These are phyloP conservation scores for Drosophila cracens DNA, from an alignment of 2,888 invertebrate species.

Conservation along the genomic window DNA sequence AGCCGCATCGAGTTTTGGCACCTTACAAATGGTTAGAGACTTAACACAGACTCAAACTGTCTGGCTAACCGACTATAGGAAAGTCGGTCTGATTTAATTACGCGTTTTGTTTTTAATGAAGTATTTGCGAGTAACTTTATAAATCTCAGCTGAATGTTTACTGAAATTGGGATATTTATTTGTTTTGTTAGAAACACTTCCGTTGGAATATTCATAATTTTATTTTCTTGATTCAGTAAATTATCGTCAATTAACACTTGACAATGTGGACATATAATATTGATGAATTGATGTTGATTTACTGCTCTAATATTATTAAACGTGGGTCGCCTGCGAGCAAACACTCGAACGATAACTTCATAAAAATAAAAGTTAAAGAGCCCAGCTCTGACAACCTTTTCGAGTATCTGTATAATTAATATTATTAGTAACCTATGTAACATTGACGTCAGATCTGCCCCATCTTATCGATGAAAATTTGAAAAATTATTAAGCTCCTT, in stretches of 20 bases:
- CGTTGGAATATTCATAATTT: constrained; percentile 49
- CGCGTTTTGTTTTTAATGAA: constrained; percentile 11
- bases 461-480: constrained; percentile 47
- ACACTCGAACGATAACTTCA: constrained; percentile 1
- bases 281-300: constrained; percentile 24
- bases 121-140: constrained; percentile 8
- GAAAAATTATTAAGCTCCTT: constrained; percentile 9
- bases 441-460: constrained; percentile 53
- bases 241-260: constrained; percentile 57
- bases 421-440: background rate
- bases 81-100: constrained; percentile 13
- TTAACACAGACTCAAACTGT: constrained; percentile 14
- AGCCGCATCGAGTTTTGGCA: constrained; percentile 51
- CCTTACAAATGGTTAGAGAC: constrained; percentile 29
- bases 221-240: constrained; percentile 42
- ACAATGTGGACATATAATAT: constrained; percentile 18
- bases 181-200: constrained; percentile 32
- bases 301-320: background rate
- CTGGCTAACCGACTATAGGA: constrained; percentile 4
- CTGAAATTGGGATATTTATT: constrained; percentile 22
- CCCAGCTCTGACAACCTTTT: background rate
- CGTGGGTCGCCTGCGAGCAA: constrained; percentile 11
- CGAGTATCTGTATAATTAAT: background rate
- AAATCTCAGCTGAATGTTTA: background rate
- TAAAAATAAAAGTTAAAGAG: background rate